phyloP scores from a whole-genome alignment of 2,888 invertebrate genomes.

The Gonocerus acuteangulatus region DNA sequence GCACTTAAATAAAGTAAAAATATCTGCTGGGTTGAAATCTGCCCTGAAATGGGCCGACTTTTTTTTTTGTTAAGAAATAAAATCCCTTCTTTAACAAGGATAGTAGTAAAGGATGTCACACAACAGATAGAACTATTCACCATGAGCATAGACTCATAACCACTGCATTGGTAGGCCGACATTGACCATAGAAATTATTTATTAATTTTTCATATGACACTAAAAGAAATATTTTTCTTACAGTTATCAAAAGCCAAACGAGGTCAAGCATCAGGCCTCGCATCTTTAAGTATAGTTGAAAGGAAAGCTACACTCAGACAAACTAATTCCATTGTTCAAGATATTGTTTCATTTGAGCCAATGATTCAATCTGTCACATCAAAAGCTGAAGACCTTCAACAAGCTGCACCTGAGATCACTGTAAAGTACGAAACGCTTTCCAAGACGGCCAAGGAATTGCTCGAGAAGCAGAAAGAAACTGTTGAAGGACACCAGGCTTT shows the following conservation, averaged over 20 bases:
- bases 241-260: conserved; percentile 58
- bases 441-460: conserved; percentile 65
- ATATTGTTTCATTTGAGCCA: conserved; percentile 92
- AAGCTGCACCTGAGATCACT: conserved; percentile 85
- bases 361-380: conserved; percentile 93
- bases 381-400: conserved; percentile 86
- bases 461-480: conserved; percentile 68
- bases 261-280: conserved; percentile 63
- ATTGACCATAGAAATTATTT: too few relatives aligned
- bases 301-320: conserved; percentile 80
- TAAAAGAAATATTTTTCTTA: too few relatives aligned
- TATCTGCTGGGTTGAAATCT: too few relatives aligned
- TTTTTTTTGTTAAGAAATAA: too few relatives aligned
- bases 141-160: too few relatives aligned
- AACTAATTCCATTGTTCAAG: conserved; percentile 90
- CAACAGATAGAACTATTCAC: too few relatives aligned
- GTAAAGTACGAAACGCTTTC: conserved; percentile 82
- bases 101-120: too few relatives aligned
- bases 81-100: too few relatives aligned
- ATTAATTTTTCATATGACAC: too few relatives aligned
- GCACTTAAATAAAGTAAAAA: too few relatives aligned
- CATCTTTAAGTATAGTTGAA: conserved; percentile 72
- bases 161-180: too few relatives aligned
- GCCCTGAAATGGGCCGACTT: too few relatives aligned
- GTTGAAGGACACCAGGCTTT: conserved; percentile 87